Percentiles rank a stretch among this genome's conserved stretches.
Conservation (phyloP, 2,797 vertebrate genomes). For the Gymnodraco acuticeps region DNA sequence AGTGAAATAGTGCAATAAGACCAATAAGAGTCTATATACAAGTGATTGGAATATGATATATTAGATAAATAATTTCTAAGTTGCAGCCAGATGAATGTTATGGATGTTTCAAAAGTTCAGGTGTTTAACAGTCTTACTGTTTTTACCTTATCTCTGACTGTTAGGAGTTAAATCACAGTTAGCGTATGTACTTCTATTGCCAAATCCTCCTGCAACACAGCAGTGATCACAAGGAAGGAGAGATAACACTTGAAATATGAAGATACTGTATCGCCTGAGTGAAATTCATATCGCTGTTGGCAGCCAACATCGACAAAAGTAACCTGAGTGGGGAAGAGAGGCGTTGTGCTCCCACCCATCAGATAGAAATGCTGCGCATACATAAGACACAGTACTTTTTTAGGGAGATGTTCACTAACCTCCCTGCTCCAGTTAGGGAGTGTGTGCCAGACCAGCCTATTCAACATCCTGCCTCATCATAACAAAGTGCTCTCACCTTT, state of each 20-base stretch:
- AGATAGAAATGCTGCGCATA: slow-evolving; percentile 31
- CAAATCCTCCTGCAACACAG: neutral
- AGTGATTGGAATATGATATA: too few species aligned
- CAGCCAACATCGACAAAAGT: slow-evolving; percentile 38
- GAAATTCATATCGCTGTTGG: slow-evolving; percentile 35
- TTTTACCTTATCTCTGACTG: neutral
- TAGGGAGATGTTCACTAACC: slow-evolving; percentile 25
- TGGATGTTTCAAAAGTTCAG: too few species aligned
- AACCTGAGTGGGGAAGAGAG: slow-evolving; percentile 57
- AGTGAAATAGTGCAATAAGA: too few species aligned
- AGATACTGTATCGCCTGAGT: slow-evolving; percentile 17
- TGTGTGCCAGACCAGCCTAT: slow-evolving; percentile 36
- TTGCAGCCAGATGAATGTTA: too few species aligned
- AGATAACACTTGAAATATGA: slow-evolving; percentile 26
- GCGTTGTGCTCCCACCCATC: slow-evolving; percentile 39
- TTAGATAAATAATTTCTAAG: too few species aligned
- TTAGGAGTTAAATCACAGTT: neutral
- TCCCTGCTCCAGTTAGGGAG: slow-evolving; percentile 45
- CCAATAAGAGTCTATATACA: too few species aligned
- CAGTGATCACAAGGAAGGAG: slow-evolving; percentile 22
- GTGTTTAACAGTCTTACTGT: too few species aligned
- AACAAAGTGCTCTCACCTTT: slow-evolving; percentile 29
- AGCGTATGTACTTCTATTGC: neutral
- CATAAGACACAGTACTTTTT: slow-evolving; percentile 23
- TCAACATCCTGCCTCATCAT: slow-evolving; percentile 37